Conservation (phyloP, 2,113 vertebrate species). For the Ciconia boyciana region DNA sequence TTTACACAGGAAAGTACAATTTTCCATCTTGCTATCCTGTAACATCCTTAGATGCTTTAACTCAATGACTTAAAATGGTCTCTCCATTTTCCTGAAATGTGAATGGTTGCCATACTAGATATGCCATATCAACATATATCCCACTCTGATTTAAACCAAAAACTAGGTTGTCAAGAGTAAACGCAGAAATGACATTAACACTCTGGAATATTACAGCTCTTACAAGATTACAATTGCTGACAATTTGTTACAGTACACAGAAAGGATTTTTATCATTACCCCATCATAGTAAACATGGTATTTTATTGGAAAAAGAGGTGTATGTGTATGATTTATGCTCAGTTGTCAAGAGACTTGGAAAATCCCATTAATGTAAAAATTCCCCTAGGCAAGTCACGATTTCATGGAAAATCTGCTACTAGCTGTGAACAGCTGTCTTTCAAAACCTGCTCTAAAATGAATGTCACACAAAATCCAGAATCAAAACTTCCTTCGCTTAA, state of each 20-base stretch:
- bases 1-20: background rate
- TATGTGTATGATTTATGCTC: background rate
- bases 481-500: background rate
- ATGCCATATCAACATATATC: background rate
- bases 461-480: background rate
- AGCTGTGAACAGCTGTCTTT: slow-evolving; percentile 17
- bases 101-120: background rate
- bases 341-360: slow-evolving; percentile 28
- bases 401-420: background rate
- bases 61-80: background rate
- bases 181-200: background rate
- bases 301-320: background rate
- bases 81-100: background rate
- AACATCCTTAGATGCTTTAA: background rate
- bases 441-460: background rate
- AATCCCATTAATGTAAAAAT: slow-evolving; percentile 36
- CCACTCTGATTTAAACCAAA: background rate
- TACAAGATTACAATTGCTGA: background rate
- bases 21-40: background rate
- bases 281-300: background rate
- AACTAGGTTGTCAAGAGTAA: background rate
- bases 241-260: background rate
- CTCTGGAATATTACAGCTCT: background rate
- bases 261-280: background rate
- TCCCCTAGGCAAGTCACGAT: background rate